These are phyloP conservation scores for Prosapia bicincta DNA, from an alignment of 2,888 invertebrate genomes.

Conservation along the genomic window DNA sequence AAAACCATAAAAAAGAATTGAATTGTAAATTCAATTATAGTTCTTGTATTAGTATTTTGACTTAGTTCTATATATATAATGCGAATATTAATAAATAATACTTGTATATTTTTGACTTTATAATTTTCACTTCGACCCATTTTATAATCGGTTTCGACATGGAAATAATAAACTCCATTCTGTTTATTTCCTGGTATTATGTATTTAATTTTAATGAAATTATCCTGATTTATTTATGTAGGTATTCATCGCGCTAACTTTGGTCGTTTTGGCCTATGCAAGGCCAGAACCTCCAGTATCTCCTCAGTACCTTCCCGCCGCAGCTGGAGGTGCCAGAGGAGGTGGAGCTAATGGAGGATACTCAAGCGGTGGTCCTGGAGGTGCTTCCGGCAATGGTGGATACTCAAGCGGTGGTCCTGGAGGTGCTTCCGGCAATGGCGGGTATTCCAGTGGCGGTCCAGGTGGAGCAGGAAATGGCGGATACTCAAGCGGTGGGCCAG, in stretches of 20 bases:
- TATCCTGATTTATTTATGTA: too few relatives aligned
- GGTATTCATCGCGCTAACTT: constrained; percentile 1
- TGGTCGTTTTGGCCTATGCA: constrained; percentile 7
- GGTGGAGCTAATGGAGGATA: neutral
- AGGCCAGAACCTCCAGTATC: constrained; percentile 18
- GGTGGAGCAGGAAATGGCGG: constrained; percentile 22
- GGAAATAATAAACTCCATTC: too few relatives aligned
- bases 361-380: constrained; percentile 33
- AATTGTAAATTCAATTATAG: too few relatives aligned
- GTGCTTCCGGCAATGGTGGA: constrained; percentile 28
- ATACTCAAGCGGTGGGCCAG: constrained; percentile 28
- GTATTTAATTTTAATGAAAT: too few relatives aligned
- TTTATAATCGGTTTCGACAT: too few relatives aligned
- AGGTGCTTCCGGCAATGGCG: constrained; percentile 21
- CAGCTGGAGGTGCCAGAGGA: neutral
- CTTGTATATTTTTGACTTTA: too few relatives aligned
- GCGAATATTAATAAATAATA: too few relatives aligned
- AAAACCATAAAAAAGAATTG: too few relatives aligned
- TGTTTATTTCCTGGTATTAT: too few relatives aligned
- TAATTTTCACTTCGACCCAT: too few relatives aligned
- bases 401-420: constrained; percentile 20
- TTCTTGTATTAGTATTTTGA: too few relatives aligned
- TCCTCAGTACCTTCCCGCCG: constrained; percentile 17
- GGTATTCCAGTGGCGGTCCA: constrained; percentile 22
- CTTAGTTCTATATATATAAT: too few relatives aligned